A percentile compares a stretch with the other conserved stretches of the same genome.
phyloP scores from a whole-genome alignment of 2,113 vertebrate species.

The Nycticorax nycticorax region DNA sequence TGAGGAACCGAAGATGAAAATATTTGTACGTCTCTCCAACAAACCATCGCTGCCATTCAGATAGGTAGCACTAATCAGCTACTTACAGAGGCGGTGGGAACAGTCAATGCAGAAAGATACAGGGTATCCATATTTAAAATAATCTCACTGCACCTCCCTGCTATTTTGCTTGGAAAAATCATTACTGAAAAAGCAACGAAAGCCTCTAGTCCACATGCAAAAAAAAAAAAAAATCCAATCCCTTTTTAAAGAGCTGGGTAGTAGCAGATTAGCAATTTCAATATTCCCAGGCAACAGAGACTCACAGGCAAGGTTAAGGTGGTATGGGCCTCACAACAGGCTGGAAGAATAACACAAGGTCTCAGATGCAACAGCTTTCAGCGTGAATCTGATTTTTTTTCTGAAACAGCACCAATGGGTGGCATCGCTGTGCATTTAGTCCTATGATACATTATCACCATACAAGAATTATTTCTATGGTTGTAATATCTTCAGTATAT shows the following conservation, averaged over 20 bases:
- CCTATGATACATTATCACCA: neutral
- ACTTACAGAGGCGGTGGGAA: neutral
- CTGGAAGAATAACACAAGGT: neutral
- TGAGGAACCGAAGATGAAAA: neutral
- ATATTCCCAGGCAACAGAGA: neutral
- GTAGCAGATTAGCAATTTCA: neutral
- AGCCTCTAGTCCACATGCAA: neutral
- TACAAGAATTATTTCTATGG: rapidly evolving
- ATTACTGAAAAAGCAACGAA: conserved; percentile 1
- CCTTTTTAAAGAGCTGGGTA: neutral
- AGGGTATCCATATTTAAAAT: neutral
- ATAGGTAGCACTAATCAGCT: neutral
- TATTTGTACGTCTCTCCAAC: neutral
- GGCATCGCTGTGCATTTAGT: neutral
- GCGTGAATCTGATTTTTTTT: neutral
- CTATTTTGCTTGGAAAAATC: conserved; percentile 2
- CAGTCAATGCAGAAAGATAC: neutral
- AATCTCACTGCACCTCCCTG: neutral
- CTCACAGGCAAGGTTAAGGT: neutral
- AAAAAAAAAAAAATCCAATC: neutral
- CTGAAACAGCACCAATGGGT: neutral
- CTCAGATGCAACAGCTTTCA: neutral
- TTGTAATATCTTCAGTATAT: neutral
- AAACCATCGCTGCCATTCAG: neutral
- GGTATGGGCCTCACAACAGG: neutral